Evolutionary conservation across 1,140 invertebrate species (phyloP).

Genomic region (Atopsyche davidsoni): DNA sequence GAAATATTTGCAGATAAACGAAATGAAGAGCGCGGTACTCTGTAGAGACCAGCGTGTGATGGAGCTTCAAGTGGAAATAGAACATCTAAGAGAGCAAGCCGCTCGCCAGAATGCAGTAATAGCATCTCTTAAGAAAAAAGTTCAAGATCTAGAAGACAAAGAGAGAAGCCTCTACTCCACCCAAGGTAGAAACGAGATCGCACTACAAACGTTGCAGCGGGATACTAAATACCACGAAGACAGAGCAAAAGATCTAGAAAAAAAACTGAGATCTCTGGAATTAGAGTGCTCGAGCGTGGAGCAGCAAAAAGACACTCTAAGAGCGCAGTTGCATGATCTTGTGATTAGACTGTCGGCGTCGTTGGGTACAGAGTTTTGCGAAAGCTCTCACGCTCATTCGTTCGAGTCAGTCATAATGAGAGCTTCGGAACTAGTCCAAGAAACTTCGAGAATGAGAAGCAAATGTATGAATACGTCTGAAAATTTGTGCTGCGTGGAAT

Average conservation of each 20-base stretch:
- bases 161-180: slow-evolving; percentile 59
- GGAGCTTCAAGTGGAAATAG: slow-evolving; percentile 62
- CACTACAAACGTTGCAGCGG: slow-evolving; percentile 63
- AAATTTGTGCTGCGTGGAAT: slow-evolving; percentile 56
- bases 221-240: slow-evolving; percentile 71
- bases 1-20: slow-evolving; percentile 54
- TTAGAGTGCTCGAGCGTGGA: slow-evolving; percentile 62
- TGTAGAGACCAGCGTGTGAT: slow-evolving; percentile 59
- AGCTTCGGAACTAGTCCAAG: slow-evolving; percentile 65
- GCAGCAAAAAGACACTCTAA: slow-evolving; percentile 58
- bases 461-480: slow-evolving; percentile 55
- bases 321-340: slow-evolving; percentile 62
- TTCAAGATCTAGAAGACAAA: slow-evolving; percentile 70
- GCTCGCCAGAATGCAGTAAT: slow-evolving; percentile 74
- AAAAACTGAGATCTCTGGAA: slow-evolving; percentile 65
- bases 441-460: slow-evolving; percentile 51
- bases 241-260: slow-evolving; percentile 66
- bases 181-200: slow-evolving; percentile 61
- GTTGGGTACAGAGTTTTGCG: slow-evolving; percentile 60
- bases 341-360: slow-evolving; percentile 60
- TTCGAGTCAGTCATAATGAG: slow-evolving; percentile 64
- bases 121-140: slow-evolving; percentile 66
- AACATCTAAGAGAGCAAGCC: slow-evolving; percentile 69
- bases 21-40: slow-evolving; percentile 59
- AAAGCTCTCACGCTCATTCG: slow-evolving; percentile 52